Evolutionary conservation across 2,888 invertebrate genomes (phyloP), one percentile per base, ranked within the genome.

Genomic region (Heteropelma amictum): DNA sequence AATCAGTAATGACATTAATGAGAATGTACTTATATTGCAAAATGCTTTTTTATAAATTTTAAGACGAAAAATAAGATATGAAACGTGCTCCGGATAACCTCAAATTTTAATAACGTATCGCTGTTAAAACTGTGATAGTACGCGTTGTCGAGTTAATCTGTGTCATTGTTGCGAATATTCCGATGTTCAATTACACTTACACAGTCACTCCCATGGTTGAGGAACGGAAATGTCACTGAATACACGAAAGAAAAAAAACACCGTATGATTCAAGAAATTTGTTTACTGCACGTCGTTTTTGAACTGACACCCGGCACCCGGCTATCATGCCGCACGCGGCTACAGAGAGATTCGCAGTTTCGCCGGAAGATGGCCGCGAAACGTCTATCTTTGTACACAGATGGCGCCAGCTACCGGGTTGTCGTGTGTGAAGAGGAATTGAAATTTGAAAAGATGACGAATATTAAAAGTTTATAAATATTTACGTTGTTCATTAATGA

Each of bases 151-250:
- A 14, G 63, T 28, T 3, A 7, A 35, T 28, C 23, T 21, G 40
- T 28, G 7, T 14, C 19, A 49, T 35, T 12, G 0, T 17, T 8
- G 26, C 4, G 1, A 30, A 12, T 23, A 17, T 0, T 10, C 8
- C 3, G 21, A 53, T 58, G 0, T 35, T 42, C n/a, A 1, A 23
- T 8, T 12, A 40, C 63, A 76, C 76, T 76, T 64, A 76, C 76
- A 76, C 76, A 4, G 76, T 76, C 17, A 76, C 76, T 23, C 76
- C 76, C 76, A 76, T 76, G 6, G 45, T 67, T n/a, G 7, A 28
- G 17, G 1, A 7, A 28, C 4, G 1, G 38, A 0, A 30, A 38
- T 17, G 1, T 35, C 4, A 4, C 10, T 8, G 26, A 60, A 72
- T 38, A 40, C 68, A 17, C 63, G 40, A 3, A 12, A 35, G 10